Conservation (phyloP, 2,888 invertebrate genomes). For the Ariolimax columbianus region DNA sequence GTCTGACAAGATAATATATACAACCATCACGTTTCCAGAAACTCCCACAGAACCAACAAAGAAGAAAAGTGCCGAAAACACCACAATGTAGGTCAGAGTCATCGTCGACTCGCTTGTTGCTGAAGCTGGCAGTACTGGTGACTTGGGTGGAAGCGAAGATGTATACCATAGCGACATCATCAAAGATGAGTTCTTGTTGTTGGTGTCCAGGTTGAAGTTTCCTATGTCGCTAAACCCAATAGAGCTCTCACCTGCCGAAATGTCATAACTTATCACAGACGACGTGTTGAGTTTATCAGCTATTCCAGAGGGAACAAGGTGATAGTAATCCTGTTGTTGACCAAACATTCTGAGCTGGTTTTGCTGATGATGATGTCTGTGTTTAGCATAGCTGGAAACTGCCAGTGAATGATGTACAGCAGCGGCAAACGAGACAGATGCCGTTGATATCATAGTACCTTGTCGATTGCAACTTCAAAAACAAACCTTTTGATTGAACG, state of each 20-base stretch:
- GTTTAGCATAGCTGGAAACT: constrained; percentile 5
- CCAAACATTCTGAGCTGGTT: constrained; percentile 13
- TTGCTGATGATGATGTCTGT: constrained; percentile 46
- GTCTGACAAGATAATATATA: constrained; percentile 76
- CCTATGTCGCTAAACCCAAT: not conserved
- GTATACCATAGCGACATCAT: constrained; percentile 15
- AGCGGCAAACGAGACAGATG: not conserved
- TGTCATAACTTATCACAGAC: constrained; percentile 12
- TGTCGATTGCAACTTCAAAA: too few relatives aligned
- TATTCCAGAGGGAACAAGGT: not conserved
- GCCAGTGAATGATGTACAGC: not conserved
- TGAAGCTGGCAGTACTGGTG: not conserved
- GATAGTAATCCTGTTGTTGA: constrained; percentile 19
- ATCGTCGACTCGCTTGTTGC: not conserved
- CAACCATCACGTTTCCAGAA: constrained; percentile 77
- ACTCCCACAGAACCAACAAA: constrained; percentile 72
- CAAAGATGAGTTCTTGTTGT: not conserved
- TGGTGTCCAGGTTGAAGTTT: not conserved
- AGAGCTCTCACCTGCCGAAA: not conserved
- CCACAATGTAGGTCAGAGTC: constrained; percentile 36
- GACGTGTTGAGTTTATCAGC: constrained; percentile 18
- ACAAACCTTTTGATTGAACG: too few relatives aligned
- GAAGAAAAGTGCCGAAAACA: constrained; percentile 43
- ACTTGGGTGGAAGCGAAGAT: not conserved
- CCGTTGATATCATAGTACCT: not conserved